Evolutionary conservation across 2,888 invertebrate genomes (phyloP).

Genomic region (Melangyna quadrimaculata): DNA sequence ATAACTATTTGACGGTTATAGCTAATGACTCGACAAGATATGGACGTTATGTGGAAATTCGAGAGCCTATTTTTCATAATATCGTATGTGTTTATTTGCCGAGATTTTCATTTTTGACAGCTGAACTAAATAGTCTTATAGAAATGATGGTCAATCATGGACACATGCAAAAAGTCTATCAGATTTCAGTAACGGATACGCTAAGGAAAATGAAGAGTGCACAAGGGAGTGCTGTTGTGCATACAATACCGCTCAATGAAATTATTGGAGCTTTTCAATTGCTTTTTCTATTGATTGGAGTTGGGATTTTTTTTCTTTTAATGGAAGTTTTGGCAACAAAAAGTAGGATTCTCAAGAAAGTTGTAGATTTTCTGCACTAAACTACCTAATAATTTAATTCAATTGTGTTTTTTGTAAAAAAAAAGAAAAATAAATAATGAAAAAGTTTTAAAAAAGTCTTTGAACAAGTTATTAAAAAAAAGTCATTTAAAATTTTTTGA

Average conservation of each 20-base stretch:
- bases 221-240: not conserved
- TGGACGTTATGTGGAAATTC: not conserved
- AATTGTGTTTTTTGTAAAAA: not conserved
- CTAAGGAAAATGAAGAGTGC: not conserved
- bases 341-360: not conserved
- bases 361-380: not conserved
- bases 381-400: not conserved
- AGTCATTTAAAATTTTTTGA: no score
- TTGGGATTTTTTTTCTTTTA: not conserved
- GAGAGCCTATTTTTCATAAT: not conserved
- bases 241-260: not conserved
- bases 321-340: not conserved
- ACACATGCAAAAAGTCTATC: not conserved
- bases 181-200: not conserved
- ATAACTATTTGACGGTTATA: not conserved
- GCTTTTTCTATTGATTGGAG: not conserved
- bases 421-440: no score
- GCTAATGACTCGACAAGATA: constrained; percentile 4
- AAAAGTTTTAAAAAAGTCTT: no score
- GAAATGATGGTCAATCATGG: not conserved
- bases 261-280: constrained; percentile 5
- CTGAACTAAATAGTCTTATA: not conserved
- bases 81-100: not conserved
- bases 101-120: constrained; percentile 5
- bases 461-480: no score